A percentile compares a stretch with the other conserved stretches of the same genome.
Evolutionary conservation across 2,797 vertebrate genomes (phyloP).

Genomic region (Caiman crocodilus): DNA sequence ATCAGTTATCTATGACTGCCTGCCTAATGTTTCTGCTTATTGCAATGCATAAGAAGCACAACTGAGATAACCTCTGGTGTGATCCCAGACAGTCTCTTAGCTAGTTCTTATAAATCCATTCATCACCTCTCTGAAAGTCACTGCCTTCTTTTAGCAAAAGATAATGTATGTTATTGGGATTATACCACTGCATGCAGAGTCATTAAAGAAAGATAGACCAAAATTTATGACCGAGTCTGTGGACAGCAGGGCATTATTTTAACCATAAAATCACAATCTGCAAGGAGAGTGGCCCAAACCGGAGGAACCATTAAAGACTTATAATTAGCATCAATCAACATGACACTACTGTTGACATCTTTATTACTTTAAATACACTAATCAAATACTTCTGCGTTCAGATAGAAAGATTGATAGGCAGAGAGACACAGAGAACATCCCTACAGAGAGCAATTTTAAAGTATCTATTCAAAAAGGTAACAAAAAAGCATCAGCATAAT

Average conservation of each 20-base stretch:
- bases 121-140: conserved; percentile 72
- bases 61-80: conserved; percentile 50
- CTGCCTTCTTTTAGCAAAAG: conserved; percentile 75
- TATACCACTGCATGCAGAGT: conserved; percentile 71
- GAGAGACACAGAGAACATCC: conserved; percentile 67
- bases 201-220: conserved; percentile 80
- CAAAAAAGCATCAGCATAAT: conserved; percentile 59
- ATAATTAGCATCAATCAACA: conserved; percentile 85
- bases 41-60: conserved; percentile 26
- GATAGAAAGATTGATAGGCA: conserved; percentile 78
- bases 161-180: conserved; percentile 81
- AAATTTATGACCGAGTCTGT: conserved; percentile 78
- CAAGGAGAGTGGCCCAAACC: conserved; percentile 77
- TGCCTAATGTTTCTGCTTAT: conserved; percentile 36
- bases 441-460: conserved; percentile 74
- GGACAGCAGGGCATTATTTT: conserved; percentile 82
- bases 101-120: conserved; percentile 76
- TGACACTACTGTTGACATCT: conserved; percentile 82
- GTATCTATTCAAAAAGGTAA: conserved; percentile 73
- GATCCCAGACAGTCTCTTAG: conserved; percentile 63
- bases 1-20: conserved; percentile 50
- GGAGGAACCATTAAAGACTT: conserved; percentile 79
- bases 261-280: conserved; percentile 83
- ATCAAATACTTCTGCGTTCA: conserved; percentile 81
- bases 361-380: conserved; percentile 85